Conservation (phyloP, 2,113 vertebrate genomes). For the Etheostoma spectabile region DNA sequence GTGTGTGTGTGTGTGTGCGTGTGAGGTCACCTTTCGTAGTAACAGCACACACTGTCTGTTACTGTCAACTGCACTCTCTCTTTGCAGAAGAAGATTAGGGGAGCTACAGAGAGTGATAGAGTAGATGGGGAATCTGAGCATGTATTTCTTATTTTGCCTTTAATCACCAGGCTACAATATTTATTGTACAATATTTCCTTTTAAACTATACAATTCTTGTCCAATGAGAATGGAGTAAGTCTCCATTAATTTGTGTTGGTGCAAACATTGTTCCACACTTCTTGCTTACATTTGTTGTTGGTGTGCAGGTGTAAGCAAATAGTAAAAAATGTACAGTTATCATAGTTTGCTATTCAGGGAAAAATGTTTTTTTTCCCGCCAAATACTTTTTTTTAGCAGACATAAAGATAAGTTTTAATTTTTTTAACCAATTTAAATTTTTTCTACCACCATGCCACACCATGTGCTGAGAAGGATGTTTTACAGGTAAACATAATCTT, state of each 20-base stretch:
- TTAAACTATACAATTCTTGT: neutral
- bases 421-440: too few relatives aligned
- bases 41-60: slow-evolving; percentile 17
- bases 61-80: neutral
- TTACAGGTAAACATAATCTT: too few relatives aligned
- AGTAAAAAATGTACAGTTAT: too few relatives aligned
- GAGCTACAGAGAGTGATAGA: neutral
- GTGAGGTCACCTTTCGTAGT: neutral
- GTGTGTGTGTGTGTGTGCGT: slow-evolving; percentile 21
- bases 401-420: neutral
- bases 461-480: too few relatives aligned
- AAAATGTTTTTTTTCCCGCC: neutral
- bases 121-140: neutral
- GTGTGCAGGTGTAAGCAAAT: neutral
- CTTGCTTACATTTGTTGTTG: neutral
- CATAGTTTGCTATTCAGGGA: neutral
- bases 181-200: too few relatives aligned
- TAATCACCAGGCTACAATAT: neutral
- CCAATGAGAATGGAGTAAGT: neutral
- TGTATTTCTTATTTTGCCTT: neutral
- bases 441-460: too few relatives aligned
- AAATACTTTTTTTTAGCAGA: neutral
- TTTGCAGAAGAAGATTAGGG: neutral
- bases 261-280: neutral
- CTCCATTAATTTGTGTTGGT: neutral